Percentiles rank a stretch among this genome's conserved stretches.
phyloP scores from a whole-genome alignment of 2,888 invertebrate species.

The Xiphydria camelus region DNA sequence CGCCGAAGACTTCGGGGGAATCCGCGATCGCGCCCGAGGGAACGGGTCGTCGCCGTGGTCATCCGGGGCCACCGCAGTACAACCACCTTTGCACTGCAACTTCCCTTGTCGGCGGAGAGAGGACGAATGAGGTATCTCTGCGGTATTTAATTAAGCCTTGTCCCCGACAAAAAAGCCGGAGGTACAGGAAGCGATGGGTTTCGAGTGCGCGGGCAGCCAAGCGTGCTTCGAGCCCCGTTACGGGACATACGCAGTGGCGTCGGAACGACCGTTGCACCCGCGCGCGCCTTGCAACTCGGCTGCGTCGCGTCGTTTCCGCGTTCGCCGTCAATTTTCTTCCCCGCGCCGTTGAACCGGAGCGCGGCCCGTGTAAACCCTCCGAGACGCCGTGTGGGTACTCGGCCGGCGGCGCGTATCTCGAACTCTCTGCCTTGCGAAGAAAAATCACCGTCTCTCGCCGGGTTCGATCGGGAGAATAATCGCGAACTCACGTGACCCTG shows the following conservation, averaged over 20 bases:
- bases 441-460: too few relatives aligned
- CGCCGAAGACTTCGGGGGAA: too few relatives aligned
- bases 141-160: conserved; percentile 35
- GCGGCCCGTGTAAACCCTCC: conserved; percentile 20
- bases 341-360: conserved; percentile 22
- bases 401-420: too few relatives aligned
- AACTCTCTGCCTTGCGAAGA: too few relatives aligned
- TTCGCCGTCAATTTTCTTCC: conserved; percentile 7
- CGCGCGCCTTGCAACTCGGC: conserved; percentile 24
- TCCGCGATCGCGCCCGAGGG: too few relatives aligned
- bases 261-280: conserved; percentile 12
- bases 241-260: conserved; percentile 33
- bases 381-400: too few relatives aligned
- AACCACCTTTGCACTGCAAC: not conserved
- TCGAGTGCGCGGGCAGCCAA: conserved; percentile 30
- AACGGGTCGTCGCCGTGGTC: too few relatives aligned
- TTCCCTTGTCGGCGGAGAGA: not conserved
- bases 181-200: conserved; percentile 39
- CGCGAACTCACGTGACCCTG: too few relatives aligned
- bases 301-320: not conserved
- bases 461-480: too few relatives aligned
- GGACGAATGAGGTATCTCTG: conserved; percentile 4
- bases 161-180: conserved; percentile 30
- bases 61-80: not conserved
- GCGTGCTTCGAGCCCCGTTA: conserved; percentile 34